phyloP scores from a whole-genome alignment of 2,888 invertebrate species.

The Pyrrhosoma nymphula region DNA sequence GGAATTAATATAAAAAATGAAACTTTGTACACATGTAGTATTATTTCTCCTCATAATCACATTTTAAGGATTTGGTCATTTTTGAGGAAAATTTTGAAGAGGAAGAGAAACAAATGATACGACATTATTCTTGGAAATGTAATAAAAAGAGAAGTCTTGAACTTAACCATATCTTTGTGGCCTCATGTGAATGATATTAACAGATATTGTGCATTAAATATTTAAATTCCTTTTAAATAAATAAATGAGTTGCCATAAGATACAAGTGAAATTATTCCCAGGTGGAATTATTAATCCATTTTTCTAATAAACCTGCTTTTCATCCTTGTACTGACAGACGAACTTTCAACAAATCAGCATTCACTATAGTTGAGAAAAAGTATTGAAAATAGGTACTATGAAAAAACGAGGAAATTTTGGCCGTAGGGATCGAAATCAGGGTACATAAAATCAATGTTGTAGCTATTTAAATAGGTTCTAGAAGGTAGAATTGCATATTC shows the following conservation, averaged over 20 bases:
- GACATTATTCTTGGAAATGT: constrained; percentile 51
- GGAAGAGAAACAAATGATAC: background rate
- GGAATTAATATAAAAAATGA: background rate
- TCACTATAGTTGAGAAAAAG: too few species aligned
- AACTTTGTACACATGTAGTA: background rate
- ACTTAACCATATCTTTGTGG: constrained; percentile 61
- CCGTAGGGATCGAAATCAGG: too few species aligned
- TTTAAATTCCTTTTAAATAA: constrained; percentile 35
- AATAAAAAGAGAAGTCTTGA: constrained; percentile 40
- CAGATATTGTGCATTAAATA: constrained; percentile 47
- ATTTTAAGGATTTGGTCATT: background rate
- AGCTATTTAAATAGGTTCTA: too few species aligned
- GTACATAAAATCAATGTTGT: too few species aligned
- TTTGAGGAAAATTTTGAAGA: constrained; percentile 22
- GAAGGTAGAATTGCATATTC: too few species aligned
- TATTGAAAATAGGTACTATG: too few species aligned
- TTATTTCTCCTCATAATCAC: background rate
- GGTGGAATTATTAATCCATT: too few species aligned
- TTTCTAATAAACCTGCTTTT: too few species aligned
- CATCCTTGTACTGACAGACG: too few species aligned
- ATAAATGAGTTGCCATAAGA: constrained; percentile 36
- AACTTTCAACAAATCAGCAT: too few species aligned
- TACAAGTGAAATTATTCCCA: too few species aligned
- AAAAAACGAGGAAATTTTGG: too few species aligned
- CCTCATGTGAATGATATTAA: constrained; percentile 55